A percentile compares a stretch with the other conserved stretches of the same genome.
phyloP scores from a whole-genome alignment of 1,140 invertebrate genomes.

The Orussus abietinus region DNA sequence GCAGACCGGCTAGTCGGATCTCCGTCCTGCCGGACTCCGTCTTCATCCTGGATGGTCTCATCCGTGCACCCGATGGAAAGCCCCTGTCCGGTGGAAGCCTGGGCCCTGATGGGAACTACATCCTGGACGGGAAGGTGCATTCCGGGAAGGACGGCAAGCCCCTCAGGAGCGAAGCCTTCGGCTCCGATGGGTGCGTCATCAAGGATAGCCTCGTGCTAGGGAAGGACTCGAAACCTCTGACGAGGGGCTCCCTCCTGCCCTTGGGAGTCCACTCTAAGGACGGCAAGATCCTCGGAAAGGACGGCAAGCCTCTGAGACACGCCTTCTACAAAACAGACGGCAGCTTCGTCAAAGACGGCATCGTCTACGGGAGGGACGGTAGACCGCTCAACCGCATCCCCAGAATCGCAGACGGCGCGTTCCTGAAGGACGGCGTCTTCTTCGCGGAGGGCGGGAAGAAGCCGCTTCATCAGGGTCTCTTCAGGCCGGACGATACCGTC shows the following conservation, averaged over 20 bases:
- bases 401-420: conserved; percentile 39
- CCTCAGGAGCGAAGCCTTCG: background rate
- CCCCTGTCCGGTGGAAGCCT: conserved; percentile 1
- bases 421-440: conserved; percentile 44
- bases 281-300: conserved; percentile 45
- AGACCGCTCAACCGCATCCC: conserved; percentile 46
- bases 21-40: conserved; percentile 41
- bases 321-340: conserved; percentile 46
- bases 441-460: conserved; percentile 44
- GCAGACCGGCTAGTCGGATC: conserved; percentile 37
- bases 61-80: conserved; percentile 36
- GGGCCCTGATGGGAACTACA: conserved; percentile 4
- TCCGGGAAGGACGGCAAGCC: conserved; percentile 9
- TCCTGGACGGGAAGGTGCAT: background rate
- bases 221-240: too few relatives aligned
- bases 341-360: conserved; percentile 41
- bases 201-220: too few relatives aligned
- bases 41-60: conserved; percentile 43
- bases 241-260: conserved; percentile 36
- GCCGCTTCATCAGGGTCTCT: conserved; percentile 40
- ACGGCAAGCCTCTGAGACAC: conserved; percentile 43
- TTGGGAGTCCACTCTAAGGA: conserved; percentile 38
- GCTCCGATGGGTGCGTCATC: too few relatives aligned
- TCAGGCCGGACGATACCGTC: conserved; percentile 40
- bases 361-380: conserved; percentile 41